phyloP scores from a whole-genome alignment of 2,888 invertebrate genomes.

The Sinotaia quadrata region DNA sequence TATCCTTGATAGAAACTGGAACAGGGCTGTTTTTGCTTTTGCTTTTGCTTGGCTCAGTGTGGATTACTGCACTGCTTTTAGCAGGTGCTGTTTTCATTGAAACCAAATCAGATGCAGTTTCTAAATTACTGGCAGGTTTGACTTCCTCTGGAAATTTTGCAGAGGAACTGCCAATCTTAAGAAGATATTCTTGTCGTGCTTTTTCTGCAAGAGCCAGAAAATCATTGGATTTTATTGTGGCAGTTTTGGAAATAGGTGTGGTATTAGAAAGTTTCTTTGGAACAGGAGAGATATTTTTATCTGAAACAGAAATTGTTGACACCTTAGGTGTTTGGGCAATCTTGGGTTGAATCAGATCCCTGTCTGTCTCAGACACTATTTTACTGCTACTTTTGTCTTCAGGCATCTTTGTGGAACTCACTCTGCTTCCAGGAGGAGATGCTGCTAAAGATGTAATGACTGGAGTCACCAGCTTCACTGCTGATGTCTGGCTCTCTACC shows the following conservation, averaged over 20 bases:
- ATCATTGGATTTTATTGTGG: slow-evolving; percentile 43
- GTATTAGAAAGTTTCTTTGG: slow-evolving; percentile 13
- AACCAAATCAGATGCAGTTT: background rate
- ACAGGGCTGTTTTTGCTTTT: background rate
- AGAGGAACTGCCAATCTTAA: slow-evolving; percentile 46
- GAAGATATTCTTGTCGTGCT: slow-evolving; percentile 61
- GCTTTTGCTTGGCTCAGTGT: background rate
- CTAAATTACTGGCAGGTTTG: background rate
- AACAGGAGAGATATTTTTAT: background rate
- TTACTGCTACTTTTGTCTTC: background rate
- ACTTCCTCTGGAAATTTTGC: too few species aligned
- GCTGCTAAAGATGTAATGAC: background rate
- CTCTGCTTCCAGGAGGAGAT: background rate
- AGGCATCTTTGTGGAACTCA: background rate
- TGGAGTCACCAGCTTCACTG: background rate
- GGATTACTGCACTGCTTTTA: background rate
- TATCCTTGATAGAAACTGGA: slow-evolving; percentile 44
- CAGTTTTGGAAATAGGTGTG: slow-evolving; percentile 20
- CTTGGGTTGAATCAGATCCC: slow-evolving; percentile 7
- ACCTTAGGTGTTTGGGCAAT: slow-evolving; percentile 10
- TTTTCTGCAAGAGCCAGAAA: slow-evolving; percentile 65
- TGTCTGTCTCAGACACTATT: background rate
- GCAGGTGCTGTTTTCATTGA: background rate
- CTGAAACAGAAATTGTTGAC: background rate
- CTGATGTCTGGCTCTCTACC: background rate